Base-by-base conservation (phyloP, 2,113 vertebrate species). In the Okapia johnstoni region DNA sequence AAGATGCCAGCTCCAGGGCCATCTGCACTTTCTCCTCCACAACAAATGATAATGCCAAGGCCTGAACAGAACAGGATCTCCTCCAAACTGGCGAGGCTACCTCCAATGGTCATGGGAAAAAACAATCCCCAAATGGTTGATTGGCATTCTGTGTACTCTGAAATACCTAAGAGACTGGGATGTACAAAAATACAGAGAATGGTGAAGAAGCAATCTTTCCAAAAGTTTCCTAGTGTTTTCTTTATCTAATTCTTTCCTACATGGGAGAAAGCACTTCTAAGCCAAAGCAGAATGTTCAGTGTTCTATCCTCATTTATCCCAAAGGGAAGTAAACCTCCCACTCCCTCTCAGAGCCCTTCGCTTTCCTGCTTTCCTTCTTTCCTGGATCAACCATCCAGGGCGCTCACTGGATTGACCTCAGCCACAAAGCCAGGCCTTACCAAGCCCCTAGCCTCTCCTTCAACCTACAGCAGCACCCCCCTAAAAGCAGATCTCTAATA, bases 121-220 rank as follows among this genome's bases (percentile, higher is more conserved):
- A 21, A 25, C 7, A n/a, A 13, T 25, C 36, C 79, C 84, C 30
- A n/a, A 8, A 23, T 19, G 57, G 36, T 3, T 30, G 30, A 73
- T 23, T 46, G 88, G 19, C 50, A 28, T 79, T 36, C 77, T 10
- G 13, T 23, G 10, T 13, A 6, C 12, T 43, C 89, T 10, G 12
- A 14, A 50, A 88, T 46, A 88, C 52, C n/a, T 4, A 73, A 79
- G 50, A 88, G 52, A 40, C 1, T 17, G 2, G 25, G 16, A 61
- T 40, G 28, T 70, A 54, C 46, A 50, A 19, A 21, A 26, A 55
- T n/a, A 21, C 5, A 16, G 19, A 40, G 8, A 66, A 36, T 3
- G 9, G 40, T 7, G 1, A 0, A 28, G 25, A 60, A 63, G 11
- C 19, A 23, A 8, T 17, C 16, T 19, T 5, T 25, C 25, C 23